These are phyloP conservation scores for Rallus limicola DNA, from an alignment of 2,113 vertebrate genomes.

Conservation along the genomic window DNA sequence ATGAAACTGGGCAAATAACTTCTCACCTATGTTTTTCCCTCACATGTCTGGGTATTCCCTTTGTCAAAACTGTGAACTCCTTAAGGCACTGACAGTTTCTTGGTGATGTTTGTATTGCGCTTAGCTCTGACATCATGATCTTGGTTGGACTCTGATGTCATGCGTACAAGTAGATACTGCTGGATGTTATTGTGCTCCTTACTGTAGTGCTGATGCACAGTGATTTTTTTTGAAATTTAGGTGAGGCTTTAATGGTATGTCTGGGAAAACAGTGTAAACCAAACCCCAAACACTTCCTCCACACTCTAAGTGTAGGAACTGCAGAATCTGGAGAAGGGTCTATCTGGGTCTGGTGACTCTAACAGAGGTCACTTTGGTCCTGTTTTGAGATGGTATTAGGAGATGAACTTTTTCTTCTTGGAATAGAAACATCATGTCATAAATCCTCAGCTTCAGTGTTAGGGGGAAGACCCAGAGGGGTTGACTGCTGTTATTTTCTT, in stretches of 20 bases:
- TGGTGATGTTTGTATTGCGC: neutral
- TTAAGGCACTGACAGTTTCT: neutral
- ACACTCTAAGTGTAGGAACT: neutral
- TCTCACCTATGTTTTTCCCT: neutral
- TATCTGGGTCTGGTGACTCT: neutral
- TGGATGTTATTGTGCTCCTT: neutral
- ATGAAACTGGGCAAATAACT: neutral
- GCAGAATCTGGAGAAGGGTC: neutral
- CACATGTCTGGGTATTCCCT: neutral
- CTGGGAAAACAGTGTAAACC: neutral
- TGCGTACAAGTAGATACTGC: neutral
- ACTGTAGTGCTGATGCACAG: neutral
- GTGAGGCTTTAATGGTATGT: neutral
- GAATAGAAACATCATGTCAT: neutral
- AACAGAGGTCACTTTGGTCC: neutral
- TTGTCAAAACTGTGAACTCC: neutral
- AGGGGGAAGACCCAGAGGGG: neutral
- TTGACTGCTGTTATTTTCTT: neutral
- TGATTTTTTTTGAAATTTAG: neutral
- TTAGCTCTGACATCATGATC: neutral
- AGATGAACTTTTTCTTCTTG: neutral
- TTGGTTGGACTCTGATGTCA: neutral
- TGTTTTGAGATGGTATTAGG: neutral
- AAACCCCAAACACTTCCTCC: neutral
- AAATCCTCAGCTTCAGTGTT: neutral